phyloP scores from a whole-genome alignment of 2,797 vertebrate species.

The Sebastes nivosus region DNA sequence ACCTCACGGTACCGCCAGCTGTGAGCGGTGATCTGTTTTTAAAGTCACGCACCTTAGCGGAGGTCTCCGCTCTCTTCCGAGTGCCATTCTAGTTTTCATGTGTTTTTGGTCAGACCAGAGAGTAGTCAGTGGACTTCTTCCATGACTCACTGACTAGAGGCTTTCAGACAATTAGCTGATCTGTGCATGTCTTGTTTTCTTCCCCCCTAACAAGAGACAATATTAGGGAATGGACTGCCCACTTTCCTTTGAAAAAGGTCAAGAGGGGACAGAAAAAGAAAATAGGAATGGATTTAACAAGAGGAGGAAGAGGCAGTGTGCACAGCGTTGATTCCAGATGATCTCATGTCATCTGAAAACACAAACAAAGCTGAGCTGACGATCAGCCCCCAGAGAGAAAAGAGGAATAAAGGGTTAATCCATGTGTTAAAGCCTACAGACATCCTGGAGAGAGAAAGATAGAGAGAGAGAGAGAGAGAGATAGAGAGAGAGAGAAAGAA shows the following conservation, averaged over 20 bases:
- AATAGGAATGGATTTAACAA: conserved; percentile 14
- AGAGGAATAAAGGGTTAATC: conserved; percentile 62
- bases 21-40: no score
- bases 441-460: conserved; percentile 21
- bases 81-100: no score
- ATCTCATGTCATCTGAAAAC: conserved; percentile 57
- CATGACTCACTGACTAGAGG: neutral
- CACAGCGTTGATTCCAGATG: conserved; percentile 55
- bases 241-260: conserved; percentile 11
- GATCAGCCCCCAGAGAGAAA: conserved; percentile 25
- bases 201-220: neutral
- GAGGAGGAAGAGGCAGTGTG: conserved; percentile 12
- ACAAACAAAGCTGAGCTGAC: conserved; percentile 45
- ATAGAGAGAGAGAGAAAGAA: neutral
- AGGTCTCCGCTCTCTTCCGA: no score
- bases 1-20: no score
- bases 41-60: no score
- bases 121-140: no score
- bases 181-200: neutral
- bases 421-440: conserved; percentile 57
- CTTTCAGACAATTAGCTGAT: neutral
- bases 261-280: conserved; percentile 18
- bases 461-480: neutral
- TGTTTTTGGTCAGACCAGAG: no score
- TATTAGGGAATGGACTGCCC: neutral